Percentiles rank a stretch among this genome's conserved stretches.
These are phyloP conservation scores for Mesorhabditis sp. DNA, from an alignment of 2,888 invertebrate genomes.

Conservation along the genomic window DNA sequence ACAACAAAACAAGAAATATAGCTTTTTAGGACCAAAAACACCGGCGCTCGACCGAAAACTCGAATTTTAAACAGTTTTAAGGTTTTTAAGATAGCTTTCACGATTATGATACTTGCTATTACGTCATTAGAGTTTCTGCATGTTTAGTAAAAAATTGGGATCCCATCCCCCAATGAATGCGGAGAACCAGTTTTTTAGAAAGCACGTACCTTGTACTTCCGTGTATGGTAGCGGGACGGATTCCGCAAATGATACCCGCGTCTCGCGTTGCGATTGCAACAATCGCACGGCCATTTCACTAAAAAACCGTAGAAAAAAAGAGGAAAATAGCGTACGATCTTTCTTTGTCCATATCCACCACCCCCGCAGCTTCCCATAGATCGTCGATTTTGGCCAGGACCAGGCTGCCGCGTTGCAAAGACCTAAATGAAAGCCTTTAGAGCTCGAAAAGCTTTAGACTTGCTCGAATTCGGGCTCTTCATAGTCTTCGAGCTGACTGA, in stretches of 20 bases:
- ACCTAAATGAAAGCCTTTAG: neutral
- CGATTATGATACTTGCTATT: too few species aligned
- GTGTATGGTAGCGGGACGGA: neutral
- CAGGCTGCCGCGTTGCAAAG: constrained; percentile 17
- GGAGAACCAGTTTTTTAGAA: too few species aligned
- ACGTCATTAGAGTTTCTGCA: too few species aligned
- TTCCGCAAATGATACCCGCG: constrained; percentile 6
- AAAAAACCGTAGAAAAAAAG: neutral
- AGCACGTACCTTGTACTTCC: neutral
- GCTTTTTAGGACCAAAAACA: too few species aligned
- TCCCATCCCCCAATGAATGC: too few species aligned
- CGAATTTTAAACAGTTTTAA: too few species aligned
- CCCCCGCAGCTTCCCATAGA: constrained; percentile 34
- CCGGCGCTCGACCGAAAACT: too few species aligned
- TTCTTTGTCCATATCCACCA: constrained; percentile 28
- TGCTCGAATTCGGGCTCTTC: constrained; percentile 29
- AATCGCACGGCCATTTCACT: constrained; percentile 30
- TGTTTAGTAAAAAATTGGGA: too few species aligned
- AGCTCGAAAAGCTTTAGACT: too few species aligned
- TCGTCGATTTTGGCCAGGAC: constrained; percentile 24
- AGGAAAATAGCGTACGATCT: neutral
- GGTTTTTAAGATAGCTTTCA: too few species aligned
- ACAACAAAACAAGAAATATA: too few species aligned
- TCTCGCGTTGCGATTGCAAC: constrained; percentile 25
- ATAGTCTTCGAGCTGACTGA: constrained; percentile 28